Percentiles rank a stretch among this genome's conserved stretches.
phyloP scores from a whole-genome alignment of 2,888 invertebrate species.

The Ctenicera cuprea region DNA sequence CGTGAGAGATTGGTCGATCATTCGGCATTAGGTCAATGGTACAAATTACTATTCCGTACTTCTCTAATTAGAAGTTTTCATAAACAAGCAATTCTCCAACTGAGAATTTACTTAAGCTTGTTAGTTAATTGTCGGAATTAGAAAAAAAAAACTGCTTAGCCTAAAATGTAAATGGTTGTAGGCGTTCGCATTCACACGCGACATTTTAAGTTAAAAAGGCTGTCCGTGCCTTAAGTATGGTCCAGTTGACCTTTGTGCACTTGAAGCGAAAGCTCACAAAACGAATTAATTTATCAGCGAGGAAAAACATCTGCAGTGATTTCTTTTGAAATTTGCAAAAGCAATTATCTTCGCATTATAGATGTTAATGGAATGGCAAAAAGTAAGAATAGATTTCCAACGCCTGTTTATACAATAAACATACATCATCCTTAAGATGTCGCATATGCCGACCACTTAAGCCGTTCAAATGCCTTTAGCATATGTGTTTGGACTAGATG shows the following conservation, averaged over 20 bases:
- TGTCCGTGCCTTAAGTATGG: background rate
- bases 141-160: too few species aligned
- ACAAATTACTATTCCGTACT: too few species aligned
- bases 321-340: slow-evolving; percentile 40
- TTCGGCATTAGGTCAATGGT: too few species aligned
- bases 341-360: slow-evolving; percentile 29
- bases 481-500: slow-evolving; percentile 41
- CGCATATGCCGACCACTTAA: slow-evolving; percentile 48
- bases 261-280: background rate
- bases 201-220: background rate
- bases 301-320: slow-evolving; percentile 31
- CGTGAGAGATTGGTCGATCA: too few species aligned
- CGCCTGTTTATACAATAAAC: slow-evolving; percentile 45
- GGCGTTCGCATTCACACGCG: background rate
- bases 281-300: slow-evolving; percentile 14
- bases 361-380: slow-evolving; percentile 25
- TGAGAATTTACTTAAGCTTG: too few species aligned
- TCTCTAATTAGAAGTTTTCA: too few species aligned
- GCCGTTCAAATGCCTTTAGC: slow-evolving; percentile 44
- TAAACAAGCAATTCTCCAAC: too few species aligned
- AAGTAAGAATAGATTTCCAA: slow-evolving; percentile 33
- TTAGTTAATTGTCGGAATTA: too few species aligned
- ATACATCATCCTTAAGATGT: slow-evolving; percentile 39
- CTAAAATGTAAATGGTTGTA: background rate
- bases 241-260: slow-evolving; percentile 1